These are phyloP conservation scores for Thryonomys swinderianus DNA, from an alignment of 2,113 vertebrate species.

Conservation along the genomic window DNA sequence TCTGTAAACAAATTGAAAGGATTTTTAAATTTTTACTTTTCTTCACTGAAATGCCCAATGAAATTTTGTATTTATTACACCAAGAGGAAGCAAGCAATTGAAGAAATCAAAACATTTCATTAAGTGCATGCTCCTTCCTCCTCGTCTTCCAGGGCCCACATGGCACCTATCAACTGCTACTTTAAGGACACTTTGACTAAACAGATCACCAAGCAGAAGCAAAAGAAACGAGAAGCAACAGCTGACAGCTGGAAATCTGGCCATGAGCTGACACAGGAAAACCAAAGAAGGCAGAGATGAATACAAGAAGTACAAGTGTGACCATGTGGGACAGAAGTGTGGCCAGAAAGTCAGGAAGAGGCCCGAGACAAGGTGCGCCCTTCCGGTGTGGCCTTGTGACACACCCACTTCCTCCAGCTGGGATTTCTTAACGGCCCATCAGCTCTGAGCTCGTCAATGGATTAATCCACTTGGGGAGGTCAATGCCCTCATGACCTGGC, in stretches of 20 bases:
- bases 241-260: not conserved
- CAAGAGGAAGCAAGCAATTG: not conserved
- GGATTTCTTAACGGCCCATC: not conserved
- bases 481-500: not conserved
- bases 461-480: not conserved
- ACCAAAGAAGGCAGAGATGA: not conserved
- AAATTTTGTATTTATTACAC: not conserved
- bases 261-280: conserved; percentile 5
- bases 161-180: not conserved
- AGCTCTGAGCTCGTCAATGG: not conserved
- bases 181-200: not conserved
- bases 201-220: not conserved
- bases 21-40: not conserved
- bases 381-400: not conserved
- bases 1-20: not conserved
- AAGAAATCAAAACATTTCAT: not conserved
- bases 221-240: not conserved
- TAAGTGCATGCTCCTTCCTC: not conserved
- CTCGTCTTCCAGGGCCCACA: not conserved
- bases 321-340: not conserved
- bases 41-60: not conserved
- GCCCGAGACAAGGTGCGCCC: not conserved
- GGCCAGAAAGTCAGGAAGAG: not conserved
- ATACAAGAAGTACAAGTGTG: not conserved
- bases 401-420: not conserved